Percentiles rank a stretch among this genome's conserved stretches.
These are phyloP conservation scores for Gallinago media DNA, from an alignment of 2,113 vertebrate genomes.

Conservation along the genomic window DNA sequence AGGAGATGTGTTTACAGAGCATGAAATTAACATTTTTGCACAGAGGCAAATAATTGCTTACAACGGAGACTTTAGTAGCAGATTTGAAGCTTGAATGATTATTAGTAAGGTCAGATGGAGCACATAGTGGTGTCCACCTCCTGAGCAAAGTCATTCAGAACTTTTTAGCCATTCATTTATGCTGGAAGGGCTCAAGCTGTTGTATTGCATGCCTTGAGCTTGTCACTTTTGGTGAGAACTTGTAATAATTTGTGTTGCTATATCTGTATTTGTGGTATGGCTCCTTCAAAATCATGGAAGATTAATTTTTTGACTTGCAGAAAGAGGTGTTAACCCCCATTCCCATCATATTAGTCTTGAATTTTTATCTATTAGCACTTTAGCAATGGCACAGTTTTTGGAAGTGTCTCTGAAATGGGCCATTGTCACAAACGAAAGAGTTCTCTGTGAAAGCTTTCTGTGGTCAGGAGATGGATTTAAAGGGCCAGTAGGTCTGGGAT, in stretches of 20 bases:
- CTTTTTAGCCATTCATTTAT: neutral
- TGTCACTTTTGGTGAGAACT: neutral
- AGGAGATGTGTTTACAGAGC: slow-evolving; percentile 80
- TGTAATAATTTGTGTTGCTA: neutral
- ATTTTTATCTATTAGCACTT: neutral
- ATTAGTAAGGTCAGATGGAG: slow-evolving; percentile 71
- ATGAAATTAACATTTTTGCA: slow-evolving; percentile 82
- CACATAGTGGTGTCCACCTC: slow-evolving; percentile 8
- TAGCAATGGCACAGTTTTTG: neutral
- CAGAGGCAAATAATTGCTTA: slow-evolving; percentile 75
- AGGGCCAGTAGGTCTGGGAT: neutral
- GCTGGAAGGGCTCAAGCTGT: neutral
- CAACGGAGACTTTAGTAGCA: slow-evolving; percentile 55
- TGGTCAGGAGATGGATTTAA: neutral
- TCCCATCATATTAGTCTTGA: neutral
- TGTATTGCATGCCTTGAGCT: neutral
- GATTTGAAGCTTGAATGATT: slow-evolving; percentile 65
- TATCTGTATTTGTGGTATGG: neutral
- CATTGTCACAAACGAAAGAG: neutral
- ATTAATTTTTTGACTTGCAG: neutral
- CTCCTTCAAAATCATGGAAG: neutral
- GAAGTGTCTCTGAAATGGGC: neutral
- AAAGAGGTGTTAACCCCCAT: neutral
- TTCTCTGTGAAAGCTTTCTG: neutral
- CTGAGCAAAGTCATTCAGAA: slow-evolving; percentile 26